Evolutionary conservation across 2,888 invertebrate genomes (phyloP), one percentile per base, ranked within the genome.

Genomic region (Brenthis daphne): DNA sequence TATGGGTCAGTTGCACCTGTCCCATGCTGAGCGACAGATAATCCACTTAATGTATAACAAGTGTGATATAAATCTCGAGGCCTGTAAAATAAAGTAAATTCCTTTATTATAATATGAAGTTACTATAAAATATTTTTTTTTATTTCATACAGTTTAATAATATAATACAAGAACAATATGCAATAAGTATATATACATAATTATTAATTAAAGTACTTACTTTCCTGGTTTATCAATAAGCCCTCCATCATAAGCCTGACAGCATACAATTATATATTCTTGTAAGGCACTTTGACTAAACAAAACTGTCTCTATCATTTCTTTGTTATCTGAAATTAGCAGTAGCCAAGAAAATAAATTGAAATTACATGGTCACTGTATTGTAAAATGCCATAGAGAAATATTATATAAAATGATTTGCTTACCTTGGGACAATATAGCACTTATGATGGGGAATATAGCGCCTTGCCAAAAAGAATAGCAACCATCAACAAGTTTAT

Each of bases 401-500:
- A 20, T 20, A 0, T 20, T 20, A 20, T n/a, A 48, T 48, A 20
- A 58, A 50, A 29, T 50, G 11, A 58, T 48, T n/a, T 20, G 43
- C 61, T 48, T 67, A 91, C 92, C 93, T 84, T 94, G 85, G 33
- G 91, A 85, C 88, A 97, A 89, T 74, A 97, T 93, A 70, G 95
- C 95, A 85, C 98, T 97, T 56, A 99, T 94, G 57, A 99, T 94
- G 24, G 98, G 97, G 84, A 99, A 97, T 57, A 96, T 95, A 63
- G 97, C 99, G 43, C 98, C 99, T 90, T 98, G 98, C 99, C 99
- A 99, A 92, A 99, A 99, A 0, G 99, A 99, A 86, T 99, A 99
- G 87, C 99, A 99, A 3, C 98, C 98, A 93, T 99, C 99, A 0
- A 99, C 99, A 74, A 99, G 93, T 90, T 99, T 99, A 89, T 99